Conservation (phyloP, 2,113 vertebrate species). For the Plotosus lineatus region DNA sequence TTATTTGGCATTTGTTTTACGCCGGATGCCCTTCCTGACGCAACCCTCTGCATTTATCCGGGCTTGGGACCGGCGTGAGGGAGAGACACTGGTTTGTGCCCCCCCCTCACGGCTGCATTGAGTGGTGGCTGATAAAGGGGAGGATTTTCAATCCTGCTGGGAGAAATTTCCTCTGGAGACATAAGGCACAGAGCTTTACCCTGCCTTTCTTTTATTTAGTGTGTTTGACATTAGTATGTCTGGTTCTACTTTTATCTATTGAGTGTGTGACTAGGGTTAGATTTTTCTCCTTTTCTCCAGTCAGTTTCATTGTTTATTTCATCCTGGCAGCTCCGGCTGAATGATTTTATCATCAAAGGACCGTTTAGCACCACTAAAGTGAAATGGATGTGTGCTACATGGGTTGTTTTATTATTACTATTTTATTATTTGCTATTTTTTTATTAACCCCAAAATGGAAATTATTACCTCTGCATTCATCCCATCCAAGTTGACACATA, state of each 20-base stretch:
- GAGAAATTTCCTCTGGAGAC: constrained; percentile 58
- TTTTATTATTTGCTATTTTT: no score
- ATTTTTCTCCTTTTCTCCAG: constrained; percentile 19
- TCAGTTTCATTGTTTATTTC: neutral
- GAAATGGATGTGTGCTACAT: neutral
- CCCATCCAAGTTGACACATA: no score
- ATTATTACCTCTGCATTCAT: no score
- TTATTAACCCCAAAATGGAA: no score
- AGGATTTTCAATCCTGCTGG: constrained; percentile 56
- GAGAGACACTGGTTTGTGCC: no score
- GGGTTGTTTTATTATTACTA: no score
- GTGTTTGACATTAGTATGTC: constrained; percentile 45
- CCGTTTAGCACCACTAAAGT: neutral
- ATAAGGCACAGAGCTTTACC: constrained; percentile 36
- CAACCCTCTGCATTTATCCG: no score
- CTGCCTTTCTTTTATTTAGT: constrained; percentile 50
- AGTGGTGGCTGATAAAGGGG: constrained; percentile 55
- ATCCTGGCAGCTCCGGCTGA: neutral
- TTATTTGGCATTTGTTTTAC: no score
- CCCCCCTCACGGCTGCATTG: no score
- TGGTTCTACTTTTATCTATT: constrained; percentile 58
- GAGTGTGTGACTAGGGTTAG: constrained; percentile 2
- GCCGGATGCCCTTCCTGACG: no score
- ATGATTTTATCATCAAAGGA: constrained; percentile 32
- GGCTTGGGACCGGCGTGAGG: no score